A percentile compares a stretch with the other conserved stretches of the same genome.
Conservation (phyloP, 2,797 vertebrate genomes). For the Brachyalestes nurse region DNA sequence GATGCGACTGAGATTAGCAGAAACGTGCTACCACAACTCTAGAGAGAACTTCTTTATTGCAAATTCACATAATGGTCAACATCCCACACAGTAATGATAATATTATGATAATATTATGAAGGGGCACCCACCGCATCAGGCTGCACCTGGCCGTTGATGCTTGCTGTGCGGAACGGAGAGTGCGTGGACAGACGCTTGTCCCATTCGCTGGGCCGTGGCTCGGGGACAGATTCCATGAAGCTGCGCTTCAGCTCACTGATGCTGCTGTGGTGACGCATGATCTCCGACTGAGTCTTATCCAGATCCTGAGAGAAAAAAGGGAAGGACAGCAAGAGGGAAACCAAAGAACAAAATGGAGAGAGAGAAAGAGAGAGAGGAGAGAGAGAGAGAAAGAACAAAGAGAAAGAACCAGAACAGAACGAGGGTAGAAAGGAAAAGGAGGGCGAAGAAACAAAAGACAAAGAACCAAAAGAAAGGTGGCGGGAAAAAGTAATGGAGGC, state of each 20-base stretch:
- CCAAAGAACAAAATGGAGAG: background rate
- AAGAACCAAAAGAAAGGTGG: background rate
- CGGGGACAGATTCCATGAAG: constrained; percentile 96
- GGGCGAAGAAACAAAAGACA: background rate
- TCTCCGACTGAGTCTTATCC: constrained; percentile 94
- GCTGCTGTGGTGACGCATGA: constrained; percentile 95
- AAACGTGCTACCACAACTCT: background rate
- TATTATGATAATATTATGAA: background rate
- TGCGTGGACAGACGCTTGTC: constrained; percentile 95
- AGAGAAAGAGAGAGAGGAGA: constrained; percentile 13
- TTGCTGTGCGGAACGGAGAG: constrained; percentile 92
- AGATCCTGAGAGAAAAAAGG: constrained; percentile 80
- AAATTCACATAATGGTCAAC: background rate
- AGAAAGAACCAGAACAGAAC: constrained; percentile 1
- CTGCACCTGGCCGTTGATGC: constrained; percentile 90
- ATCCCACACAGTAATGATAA: background rate
- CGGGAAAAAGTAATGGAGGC: background rate
- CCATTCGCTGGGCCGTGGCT: constrained; percentile 93
- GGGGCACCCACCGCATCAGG: constrained; percentile 87
- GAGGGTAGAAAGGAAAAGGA: background rate
- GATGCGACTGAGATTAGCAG: background rate
- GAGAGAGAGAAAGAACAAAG: background rate
- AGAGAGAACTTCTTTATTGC: background rate
- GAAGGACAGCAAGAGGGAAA: background rate
- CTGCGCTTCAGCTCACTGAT: constrained; percentile 98